Evolutionary conservation across 2,797 vertebrate genomes (phyloP).

Genomic region (Dryobates pubescens): DNA sequence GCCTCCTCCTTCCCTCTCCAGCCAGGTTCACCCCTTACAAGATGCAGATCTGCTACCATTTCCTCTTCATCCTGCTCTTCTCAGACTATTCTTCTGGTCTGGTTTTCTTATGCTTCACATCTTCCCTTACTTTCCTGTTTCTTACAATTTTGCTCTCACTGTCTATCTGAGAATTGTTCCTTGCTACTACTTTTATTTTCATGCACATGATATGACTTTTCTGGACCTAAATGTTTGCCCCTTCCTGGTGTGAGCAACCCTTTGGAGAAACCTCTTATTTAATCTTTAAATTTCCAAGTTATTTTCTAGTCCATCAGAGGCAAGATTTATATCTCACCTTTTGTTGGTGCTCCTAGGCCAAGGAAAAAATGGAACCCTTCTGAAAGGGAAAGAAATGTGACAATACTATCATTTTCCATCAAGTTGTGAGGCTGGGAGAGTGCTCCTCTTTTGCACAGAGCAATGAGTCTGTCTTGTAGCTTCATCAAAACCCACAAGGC

Average conservation of each 20-base stretch:
- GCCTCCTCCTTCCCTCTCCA: neutral
- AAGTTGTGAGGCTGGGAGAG: neutral
- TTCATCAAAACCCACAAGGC: neutral
- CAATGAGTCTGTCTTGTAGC: neutral
- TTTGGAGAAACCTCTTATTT: neutral
- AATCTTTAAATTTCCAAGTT: neutral
- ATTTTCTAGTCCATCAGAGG: neutral
- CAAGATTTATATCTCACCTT: neutral
- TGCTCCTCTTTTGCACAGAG: conserved; percentile 23
- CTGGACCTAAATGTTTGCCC: neutral
- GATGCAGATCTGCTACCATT: fast-evolving
- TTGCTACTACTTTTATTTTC: neutral
- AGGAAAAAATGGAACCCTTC: neutral
- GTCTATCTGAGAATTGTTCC: neutral
- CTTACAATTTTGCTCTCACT: neutral
- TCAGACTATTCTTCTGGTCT: neutral
- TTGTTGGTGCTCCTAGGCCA: neutral
- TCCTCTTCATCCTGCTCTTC: neutral
- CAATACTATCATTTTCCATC: conserved; percentile 29
- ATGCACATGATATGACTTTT: neutral
- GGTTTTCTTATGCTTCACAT: neutral
- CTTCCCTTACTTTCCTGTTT: neutral
- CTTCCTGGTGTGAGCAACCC: neutral
- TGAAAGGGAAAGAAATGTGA: conserved; percentile 35
- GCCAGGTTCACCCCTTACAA: neutral